Base-by-base conservation (phyloP, 2,888 invertebrate species). In the Germaria angustata region DNA sequence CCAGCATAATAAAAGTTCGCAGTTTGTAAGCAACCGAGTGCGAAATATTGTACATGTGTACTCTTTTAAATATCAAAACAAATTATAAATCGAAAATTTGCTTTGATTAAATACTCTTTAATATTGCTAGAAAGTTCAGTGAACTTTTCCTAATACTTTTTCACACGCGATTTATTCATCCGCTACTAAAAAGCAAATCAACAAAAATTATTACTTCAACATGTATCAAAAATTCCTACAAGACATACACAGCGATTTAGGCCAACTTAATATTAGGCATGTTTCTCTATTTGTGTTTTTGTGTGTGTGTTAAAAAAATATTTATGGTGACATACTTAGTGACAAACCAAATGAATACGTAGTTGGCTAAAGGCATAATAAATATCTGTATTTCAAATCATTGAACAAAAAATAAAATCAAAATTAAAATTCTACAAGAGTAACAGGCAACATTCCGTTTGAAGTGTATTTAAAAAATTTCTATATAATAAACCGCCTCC, bases 121-220 rank as follows among this genome's bases (percentile, higher is more conserved):
- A 49, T 22, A 22, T 11, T 22, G 17, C n/a, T 20, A 15, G 7
- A 57, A 79, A 59, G 81, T 81, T 81, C 81, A 77, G 15, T 61
- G 76, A 77, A 71, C 78, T 49, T 24, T 22, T 57, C 1, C 8
- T 36, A 55, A 65, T 51, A 15, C 32, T 63, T 7, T 76, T 80
- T 84, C 71, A 78, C 78, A 80, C 80, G 53, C 49, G 81, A 69
- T 61, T 72, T 59, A 81, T 71, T 79, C 71, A 83, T 79, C 68
- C 76, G 69, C 69, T 65, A 79, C 75, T 53, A 66, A 61, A 61
- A 55, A 36, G 24, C 20, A 69, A 17, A 28, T 15, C 9, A 41
- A 46, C 9, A 66, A 49, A 9, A 39, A 11, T 44, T 51, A 11
- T 11, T 15, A 34, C 2, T 36, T 13, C 41, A 76, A 59, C 8